Percentiles rank a stretch among this genome's conserved stretches.
These are phyloP conservation scores for Platichthys flesus DNA, from an alignment of 2,113 vertebrate genomes.

Conservation along the genomic window DNA sequence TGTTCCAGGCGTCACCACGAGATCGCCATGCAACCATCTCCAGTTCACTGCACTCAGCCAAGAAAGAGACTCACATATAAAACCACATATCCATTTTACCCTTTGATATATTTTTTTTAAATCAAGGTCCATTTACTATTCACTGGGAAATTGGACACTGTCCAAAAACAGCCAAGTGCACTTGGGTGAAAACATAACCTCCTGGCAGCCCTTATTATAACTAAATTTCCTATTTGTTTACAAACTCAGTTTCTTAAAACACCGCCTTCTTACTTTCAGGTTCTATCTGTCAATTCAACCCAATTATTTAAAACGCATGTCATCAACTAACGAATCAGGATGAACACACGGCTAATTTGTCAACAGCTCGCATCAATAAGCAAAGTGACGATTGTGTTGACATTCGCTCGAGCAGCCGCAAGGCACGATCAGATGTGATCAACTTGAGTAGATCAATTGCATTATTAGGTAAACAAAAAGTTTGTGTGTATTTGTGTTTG, in stretches of 20 bases:
- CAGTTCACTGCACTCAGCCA: too few species aligned
- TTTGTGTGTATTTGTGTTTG: background rate
- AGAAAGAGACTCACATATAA: too few species aligned
- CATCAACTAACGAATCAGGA: conserved; percentile 63
- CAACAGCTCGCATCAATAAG: conserved; percentile 43
- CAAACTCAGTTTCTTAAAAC: conserved; percentile 46
- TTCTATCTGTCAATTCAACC: conserved; percentile 48
- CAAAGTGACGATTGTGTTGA: conserved; percentile 17
- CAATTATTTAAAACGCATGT: conserved; percentile 64
- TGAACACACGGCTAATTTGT: conserved; percentile 55
- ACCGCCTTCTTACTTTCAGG: conserved; percentile 44
- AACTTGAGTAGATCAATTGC: background rate
- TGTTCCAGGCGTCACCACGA: too few species aligned
- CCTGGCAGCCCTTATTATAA: background rate
- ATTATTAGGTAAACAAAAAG: background rate
- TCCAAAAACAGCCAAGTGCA: too few species aligned
- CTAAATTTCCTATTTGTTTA: conserved; percentile 16
- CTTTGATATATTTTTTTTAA: too few species aligned
- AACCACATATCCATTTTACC: too few species aligned
- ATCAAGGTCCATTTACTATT: too few species aligned
- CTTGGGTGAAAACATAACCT: too few species aligned
- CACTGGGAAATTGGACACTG: too few species aligned
- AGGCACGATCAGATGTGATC: conserved; percentile 15
- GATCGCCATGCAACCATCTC: too few species aligned
- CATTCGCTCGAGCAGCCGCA: conserved; percentile 14